Evolutionary conservation across 53 echinoderm and acorn worm species (phyloP).

Genomic region (Holothuria leucospilota): DNA sequence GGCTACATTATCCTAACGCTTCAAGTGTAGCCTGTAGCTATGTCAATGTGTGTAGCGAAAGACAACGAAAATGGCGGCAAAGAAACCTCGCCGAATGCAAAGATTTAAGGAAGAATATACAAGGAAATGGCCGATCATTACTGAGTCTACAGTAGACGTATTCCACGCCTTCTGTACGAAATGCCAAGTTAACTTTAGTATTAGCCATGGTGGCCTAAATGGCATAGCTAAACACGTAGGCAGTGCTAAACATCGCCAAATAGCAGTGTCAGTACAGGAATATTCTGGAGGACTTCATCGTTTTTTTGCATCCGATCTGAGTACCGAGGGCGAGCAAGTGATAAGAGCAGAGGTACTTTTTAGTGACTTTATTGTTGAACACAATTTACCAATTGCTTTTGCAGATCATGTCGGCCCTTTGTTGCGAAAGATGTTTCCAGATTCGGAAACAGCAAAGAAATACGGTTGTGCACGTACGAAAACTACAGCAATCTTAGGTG

Average conservation of each 20-base stretch:
- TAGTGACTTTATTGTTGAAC: conserved; percentile 59
- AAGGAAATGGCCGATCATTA: not conserved
- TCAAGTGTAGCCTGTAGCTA: no score
- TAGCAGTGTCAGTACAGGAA: no score
- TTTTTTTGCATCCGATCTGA: not conserved
- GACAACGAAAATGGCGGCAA: no score
- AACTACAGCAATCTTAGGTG: conserved; percentile 39
- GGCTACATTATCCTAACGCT: no score
- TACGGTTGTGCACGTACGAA: conserved; percentile 59
- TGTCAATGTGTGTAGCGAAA: no score
- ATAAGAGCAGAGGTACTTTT: conserved; percentile 58
- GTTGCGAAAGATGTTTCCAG: conserved; percentile 62
- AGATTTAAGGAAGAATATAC: conserved; percentile 1
- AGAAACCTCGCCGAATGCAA: conserved; percentile 20
- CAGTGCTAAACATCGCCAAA: conserved; percentile 2
- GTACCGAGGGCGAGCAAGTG: not conserved
- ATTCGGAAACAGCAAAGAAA: conserved; percentile 43
- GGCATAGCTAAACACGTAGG: not conserved
- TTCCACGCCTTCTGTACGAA: not conserved
- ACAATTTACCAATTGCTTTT: conserved; percentile 43
- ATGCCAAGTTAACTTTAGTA: not conserved
- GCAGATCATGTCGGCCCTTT: conserved; percentile 48
- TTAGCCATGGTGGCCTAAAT: conserved; percentile 22
- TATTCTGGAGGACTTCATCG: not conserved
- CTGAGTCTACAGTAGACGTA: not conserved